These are phyloP conservation scores for Heterocephalus glaber DNA, from an alignment of 2,113 vertebrate genomes.

Conservation along the genomic window DNA sequence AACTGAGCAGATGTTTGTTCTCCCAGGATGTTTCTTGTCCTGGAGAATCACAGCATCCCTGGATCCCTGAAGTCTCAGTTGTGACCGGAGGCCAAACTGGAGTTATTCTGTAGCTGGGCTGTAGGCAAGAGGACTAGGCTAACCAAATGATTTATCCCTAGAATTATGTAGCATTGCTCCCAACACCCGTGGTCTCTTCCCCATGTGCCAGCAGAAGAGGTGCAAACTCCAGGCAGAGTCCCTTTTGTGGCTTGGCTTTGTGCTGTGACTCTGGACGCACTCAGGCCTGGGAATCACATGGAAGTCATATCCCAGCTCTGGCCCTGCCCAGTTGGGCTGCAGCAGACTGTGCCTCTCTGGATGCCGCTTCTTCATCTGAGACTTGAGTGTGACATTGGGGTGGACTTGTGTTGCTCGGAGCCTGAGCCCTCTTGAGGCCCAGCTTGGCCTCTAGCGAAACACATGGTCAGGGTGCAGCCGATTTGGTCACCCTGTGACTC, in stretches of 20 bases:
- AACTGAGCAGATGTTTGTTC: too few species aligned
- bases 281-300: neutral
- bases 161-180: too few species aligned
- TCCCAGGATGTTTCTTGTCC: too few species aligned
- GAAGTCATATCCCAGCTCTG: neutral
- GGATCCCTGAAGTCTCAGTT: too few species aligned
- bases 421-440: rapidly evolving
- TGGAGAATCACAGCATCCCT: too few species aligned
- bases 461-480: neutral
- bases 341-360: neutral
- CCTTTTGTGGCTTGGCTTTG: rapidly evolving
- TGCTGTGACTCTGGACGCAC: too few species aligned
- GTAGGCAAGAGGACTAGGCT: too few species aligned
- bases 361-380: neutral
- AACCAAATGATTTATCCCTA: too few species aligned
- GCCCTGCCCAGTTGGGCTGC: neutral
- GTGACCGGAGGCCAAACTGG: too few species aligned
- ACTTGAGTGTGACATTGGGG: rapidly evolving
- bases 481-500: neutral
- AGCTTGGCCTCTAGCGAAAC: neutral
- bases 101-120: too few species aligned
- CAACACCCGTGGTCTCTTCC: neutral
- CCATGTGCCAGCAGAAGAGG: rapidly evolving
- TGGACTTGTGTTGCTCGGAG: rapidly evolving
- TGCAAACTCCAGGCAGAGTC: neutral